Evolutionary conservation across 2,888 invertebrate species (phyloP).

Genomic region (Dolichopus griseipennis): DNA sequence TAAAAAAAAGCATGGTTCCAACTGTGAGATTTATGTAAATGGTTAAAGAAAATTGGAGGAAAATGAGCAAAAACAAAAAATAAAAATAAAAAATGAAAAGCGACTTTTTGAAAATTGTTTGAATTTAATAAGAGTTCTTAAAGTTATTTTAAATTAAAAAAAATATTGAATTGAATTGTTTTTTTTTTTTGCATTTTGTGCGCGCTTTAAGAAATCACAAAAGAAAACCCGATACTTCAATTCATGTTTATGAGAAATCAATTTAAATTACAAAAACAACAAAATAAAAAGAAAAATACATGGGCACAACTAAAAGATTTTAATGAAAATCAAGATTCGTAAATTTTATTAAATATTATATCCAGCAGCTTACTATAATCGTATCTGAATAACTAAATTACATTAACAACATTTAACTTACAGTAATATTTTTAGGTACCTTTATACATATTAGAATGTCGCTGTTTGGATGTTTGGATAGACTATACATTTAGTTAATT

Average conservation of each 20-base stretch:
- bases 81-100: background rate
- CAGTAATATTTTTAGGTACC: too few relatives aligned
- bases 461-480: too few relatives aligned
- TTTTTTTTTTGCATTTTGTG: background rate
- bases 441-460: too few relatives aligned
- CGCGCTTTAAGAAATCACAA: background rate
- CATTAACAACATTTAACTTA: too few relatives aligned
- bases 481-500: too few relatives aligned
- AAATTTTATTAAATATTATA: too few relatives aligned
- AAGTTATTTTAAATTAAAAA: background rate
- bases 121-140: background rate
- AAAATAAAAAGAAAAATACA: background rate
- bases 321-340: too few relatives aligned
- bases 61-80: background rate
- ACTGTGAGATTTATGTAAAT: slow-evolving; percentile 6
- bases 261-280: background rate
- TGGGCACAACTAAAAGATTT: too few relatives aligned
- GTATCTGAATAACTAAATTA: too few relatives aligned
- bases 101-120: background rate
- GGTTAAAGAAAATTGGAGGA: background rate
- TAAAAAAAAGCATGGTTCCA: background rate
- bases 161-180: background rate
- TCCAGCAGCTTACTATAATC: too few relatives aligned
- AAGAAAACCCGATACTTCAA: background rate
- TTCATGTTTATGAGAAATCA: background rate